Evolutionary conservation across 1,140 invertebrate species (phyloP).

Genomic region (Ladona fulva): DNA sequence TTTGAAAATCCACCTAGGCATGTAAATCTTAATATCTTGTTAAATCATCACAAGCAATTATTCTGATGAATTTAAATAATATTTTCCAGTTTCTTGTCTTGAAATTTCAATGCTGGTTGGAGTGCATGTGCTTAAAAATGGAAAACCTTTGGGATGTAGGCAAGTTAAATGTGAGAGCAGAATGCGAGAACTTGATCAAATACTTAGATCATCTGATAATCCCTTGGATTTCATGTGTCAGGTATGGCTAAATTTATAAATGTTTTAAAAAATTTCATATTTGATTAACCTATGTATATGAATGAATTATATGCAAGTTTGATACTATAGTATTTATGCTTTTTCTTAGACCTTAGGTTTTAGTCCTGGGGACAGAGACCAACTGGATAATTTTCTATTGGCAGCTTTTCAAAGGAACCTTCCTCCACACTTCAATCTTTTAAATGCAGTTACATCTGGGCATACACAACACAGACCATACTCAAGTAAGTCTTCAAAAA

Average conservation of each 20-base stretch:
- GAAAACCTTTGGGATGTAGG: slow-evolving; percentile 59
- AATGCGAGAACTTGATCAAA: slow-evolving; percentile 68
- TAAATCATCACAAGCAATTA: slow-evolving; percentile 31
- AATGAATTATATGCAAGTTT: slow-evolving; percentile 17
- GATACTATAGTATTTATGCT: slow-evolving; percentile 17
- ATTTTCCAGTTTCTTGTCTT: slow-evolving; percentile 36
- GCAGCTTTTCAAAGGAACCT: slow-evolving; percentile 71
- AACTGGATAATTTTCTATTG: slow-evolving; percentile 70
- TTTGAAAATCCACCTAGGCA: neutral
- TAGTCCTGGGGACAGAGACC: slow-evolving; percentile 60
- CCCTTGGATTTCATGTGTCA: slow-evolving; percentile 80
- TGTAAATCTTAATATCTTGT: neutral
- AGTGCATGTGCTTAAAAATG: slow-evolving; percentile 68
- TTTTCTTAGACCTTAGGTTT: slow-evolving; percentile 62
- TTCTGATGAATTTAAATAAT: neutral
- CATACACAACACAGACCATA: slow-evolving; percentile 30
- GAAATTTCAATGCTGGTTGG: slow-evolving; percentile 74
- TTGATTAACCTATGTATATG: neutral
- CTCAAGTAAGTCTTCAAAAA: slow-evolving; percentile 32
- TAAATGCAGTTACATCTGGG: slow-evolving; percentile 40
- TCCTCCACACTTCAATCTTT: slow-evolving; percentile 66
- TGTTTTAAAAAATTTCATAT: too few species aligned
- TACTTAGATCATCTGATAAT: slow-evolving; percentile 64
- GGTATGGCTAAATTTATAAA: too few species aligned
- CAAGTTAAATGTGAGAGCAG: slow-evolving; percentile 79